Percentiles rank a stretch among this genome's conserved stretches.
Evolutionary conservation across 2,797 vertebrate genomes (phyloP).

Genomic region (Pseudochromis fuscus): DNA sequence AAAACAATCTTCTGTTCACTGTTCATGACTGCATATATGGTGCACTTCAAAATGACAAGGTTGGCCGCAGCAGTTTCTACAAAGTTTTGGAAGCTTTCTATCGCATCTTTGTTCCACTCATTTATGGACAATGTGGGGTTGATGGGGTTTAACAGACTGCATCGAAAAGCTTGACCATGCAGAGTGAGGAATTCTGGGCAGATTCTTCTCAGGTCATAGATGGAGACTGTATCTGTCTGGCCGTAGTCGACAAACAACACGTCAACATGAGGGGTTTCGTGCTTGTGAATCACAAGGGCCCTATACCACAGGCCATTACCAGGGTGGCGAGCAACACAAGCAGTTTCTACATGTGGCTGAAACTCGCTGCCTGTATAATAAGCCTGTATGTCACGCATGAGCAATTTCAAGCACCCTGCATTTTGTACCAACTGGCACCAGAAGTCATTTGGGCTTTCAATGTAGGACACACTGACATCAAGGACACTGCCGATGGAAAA

Average conservation of each 20-base stretch:
- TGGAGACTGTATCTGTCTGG: conserved; percentile 83
- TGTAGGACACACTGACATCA: conserved; percentile 88
- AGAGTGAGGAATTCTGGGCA: conserved; percentile 85
- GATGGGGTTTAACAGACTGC: conserved; percentile 92
- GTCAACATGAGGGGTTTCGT: conserved; percentile 79
- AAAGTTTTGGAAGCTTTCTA: conserved; percentile 87
- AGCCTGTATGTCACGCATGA: conserved; percentile 91
- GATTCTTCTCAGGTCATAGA: conserved; percentile 85
- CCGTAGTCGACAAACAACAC: conserved; percentile 94
- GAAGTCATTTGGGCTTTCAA: conserved; percentile 90
- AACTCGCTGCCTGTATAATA: conserved; percentile 84
- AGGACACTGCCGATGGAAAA: conserved; percentile 91
- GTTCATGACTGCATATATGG: conserved; percentile 91
- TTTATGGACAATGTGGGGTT: conserved; percentile 83
- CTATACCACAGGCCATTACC: conserved; percentile 91
- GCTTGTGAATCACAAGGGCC: conserved; percentile 85
- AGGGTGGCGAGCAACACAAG: conserved; percentile 90
- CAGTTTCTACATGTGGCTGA: conserved; percentile 68
- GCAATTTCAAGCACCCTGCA: conserved; percentile 74
- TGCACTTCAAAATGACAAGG: conserved; percentile 88
- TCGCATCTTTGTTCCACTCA: conserved; percentile 86
- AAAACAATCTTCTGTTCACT: conserved; percentile 85
- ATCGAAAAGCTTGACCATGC: conserved; percentile 92
- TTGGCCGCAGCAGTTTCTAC: conserved; percentile 79
- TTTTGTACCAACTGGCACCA: conserved; percentile 91